A percentile compares a stretch with the other conserved stretches of the same genome.
These are phyloP conservation scores for Pardosa pseudoannulata DNA, from an alignment of 2,888 invertebrate genomes.

Conservation along the genomic window DNA sequence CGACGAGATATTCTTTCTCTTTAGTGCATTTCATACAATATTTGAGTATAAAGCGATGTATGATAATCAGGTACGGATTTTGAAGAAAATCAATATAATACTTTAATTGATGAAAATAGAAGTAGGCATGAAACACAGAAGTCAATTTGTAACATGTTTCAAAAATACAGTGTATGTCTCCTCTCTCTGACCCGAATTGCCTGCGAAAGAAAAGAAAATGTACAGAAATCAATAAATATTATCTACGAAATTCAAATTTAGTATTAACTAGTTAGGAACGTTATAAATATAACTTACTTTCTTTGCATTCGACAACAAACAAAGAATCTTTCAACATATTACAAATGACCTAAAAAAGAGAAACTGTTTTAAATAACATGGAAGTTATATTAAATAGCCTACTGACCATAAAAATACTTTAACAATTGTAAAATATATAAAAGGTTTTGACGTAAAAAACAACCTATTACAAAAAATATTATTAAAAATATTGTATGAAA, in stretches of 20 bases:
- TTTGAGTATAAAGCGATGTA: background rate
- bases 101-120: background rate
- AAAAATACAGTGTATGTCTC: background rate
- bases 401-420: too few relatives aligned
- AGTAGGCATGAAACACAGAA: background rate
- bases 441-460: too few relatives aligned
- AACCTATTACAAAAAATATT: too few relatives aligned
- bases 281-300: slow-evolving; percentile 32
- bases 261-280: background rate
- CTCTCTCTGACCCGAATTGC: background rate
- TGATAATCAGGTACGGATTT: background rate
- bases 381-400: too few relatives aligned
- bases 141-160: slow-evolving; percentile 13
- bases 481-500: too few relatives aligned
- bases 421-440: too few relatives aligned
- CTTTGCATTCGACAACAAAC: slow-evolving; percentile 58
- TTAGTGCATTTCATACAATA: background rate
- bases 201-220: background rate
- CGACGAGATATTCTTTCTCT: background rate
- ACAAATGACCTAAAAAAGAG: slow-evolving; percentile 43
- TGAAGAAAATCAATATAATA: background rate
- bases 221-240: background rate
- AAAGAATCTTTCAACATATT: slow-evolving; percentile 66
- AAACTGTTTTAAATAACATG: too few relatives aligned
- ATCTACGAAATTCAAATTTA: background rate